Percentiles rank a stretch among this genome's conserved stretches.
Conservation (phyloP, 1,140 invertebrate genomes). For the Papilio xuthus region DNA sequence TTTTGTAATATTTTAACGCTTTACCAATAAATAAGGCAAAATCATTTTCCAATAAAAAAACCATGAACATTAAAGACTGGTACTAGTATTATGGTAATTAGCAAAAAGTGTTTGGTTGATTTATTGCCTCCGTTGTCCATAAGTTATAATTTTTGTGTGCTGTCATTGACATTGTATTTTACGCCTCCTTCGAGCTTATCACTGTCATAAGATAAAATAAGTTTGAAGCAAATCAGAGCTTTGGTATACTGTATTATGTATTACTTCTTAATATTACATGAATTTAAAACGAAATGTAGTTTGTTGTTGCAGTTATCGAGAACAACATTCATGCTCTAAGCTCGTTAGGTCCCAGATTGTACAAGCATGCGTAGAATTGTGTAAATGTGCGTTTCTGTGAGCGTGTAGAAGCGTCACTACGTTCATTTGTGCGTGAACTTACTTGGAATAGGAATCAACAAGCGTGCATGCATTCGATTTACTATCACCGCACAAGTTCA, state of each 20-base stretch:
- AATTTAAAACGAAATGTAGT: conserved; percentile 34
- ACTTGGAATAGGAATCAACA: conserved; percentile 15
- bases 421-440: not conserved
- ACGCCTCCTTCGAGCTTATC: not conserved
- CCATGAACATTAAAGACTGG: not conserved
- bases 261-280: conserved; percentile 28
- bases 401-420: not conserved
- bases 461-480: not conserved
- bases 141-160: not conserved
- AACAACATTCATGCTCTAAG: not conserved
- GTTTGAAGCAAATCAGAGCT: not conserved
- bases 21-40: not conserved
- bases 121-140: conserved; percentile 1
- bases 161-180: conserved; percentile 7
- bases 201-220: not conserved
- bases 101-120: conserved; percentile 13
- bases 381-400: not conserved
- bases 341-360: not conserved
- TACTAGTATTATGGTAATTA: conserved; percentile 19
- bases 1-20: not conserved
- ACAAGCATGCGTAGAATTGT: not conserved
- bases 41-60: not conserved
- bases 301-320: not conserved
- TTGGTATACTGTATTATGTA: not conserved
- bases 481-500: conserved; percentile 17